phyloP scores from a whole-genome alignment of 23 tunicate species.

The Ascidia mentula region DNA sequence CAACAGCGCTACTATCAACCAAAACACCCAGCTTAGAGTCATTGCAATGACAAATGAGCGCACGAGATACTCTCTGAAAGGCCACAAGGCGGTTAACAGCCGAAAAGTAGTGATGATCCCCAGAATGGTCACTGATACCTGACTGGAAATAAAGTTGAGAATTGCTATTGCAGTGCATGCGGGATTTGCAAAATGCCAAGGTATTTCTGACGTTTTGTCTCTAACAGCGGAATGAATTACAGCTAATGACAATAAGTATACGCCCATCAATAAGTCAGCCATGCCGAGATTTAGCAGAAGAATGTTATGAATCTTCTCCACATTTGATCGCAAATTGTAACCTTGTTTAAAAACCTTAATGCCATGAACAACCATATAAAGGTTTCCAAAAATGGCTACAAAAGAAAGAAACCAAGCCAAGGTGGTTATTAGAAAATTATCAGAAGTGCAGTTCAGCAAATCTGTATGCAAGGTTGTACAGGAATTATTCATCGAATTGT shows the following conservation, averaged over 20 bases:
- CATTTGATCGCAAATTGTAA: neutral
- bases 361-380: neutral
- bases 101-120: neutral
- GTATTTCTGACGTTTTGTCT: too few relatives aligned
- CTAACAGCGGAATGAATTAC: too few relatives aligned
- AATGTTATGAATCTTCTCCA: slow-evolving; percentile 14
- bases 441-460: too few relatives aligned
- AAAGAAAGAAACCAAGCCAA: neutral
- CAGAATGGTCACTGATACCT: neutral
- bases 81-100: neutral
- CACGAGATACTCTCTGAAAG: neutral
- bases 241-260: slow-evolving; percentile 9
- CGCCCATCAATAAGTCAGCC: slow-evolving; percentile 33
- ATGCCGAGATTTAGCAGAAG: slow-evolving; percentile 15
- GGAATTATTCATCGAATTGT: too few relatives aligned
- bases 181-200: too few relatives aligned
- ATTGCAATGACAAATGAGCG: neutral
- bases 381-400: neutral
- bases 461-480: too few relatives aligned
- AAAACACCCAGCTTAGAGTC: neutral
- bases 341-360: neutral
- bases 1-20: neutral
- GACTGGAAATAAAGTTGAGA: neutral
- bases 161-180: neutral
- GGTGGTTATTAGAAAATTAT: too few relatives aligned